Evolutionary conservation across 2,888 invertebrate species (phyloP).

Genomic region (Rhyacophila evoluta): DNA sequence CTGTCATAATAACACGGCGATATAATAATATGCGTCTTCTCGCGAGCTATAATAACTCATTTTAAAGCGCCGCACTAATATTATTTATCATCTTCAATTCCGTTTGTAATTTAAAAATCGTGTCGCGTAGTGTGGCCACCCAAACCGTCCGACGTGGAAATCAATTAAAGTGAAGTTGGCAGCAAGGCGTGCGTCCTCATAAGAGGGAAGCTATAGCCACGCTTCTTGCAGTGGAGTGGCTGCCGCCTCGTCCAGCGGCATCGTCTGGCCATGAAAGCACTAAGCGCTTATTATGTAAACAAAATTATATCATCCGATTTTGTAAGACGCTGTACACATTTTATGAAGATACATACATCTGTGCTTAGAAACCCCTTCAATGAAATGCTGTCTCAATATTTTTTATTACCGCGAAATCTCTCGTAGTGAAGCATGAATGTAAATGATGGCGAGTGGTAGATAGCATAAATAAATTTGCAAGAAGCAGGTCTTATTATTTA

Average conservation of each 20-base stretch:
- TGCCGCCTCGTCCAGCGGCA: neutral
- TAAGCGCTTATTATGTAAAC: no score
- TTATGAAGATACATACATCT: no score
- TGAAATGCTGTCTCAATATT: no score
- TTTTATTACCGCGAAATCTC: no score
- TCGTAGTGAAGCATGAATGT: no score
- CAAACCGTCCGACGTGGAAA: constrained; percentile 23
- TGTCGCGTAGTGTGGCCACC: constrained; percentile 25
- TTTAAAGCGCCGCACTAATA: constrained; percentile 1
- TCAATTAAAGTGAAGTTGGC: constrained; percentile 23
- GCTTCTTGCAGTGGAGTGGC: neutral
- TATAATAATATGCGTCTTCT: constrained; percentile 8
- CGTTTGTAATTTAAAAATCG: constrained; percentile 27
- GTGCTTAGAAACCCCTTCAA: no score
- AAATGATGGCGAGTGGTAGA: no score
- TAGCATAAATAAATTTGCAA: no score
- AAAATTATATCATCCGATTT: no score
- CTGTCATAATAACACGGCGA: constrained; percentile 1
- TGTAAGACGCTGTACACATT: no score
- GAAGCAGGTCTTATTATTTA: no score
- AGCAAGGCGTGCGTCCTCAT: neutral
- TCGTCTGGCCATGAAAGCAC: neutral
- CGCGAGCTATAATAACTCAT: constrained; percentile 6
- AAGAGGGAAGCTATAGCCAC: neutral
- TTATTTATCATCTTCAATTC: constrained; percentile 28